A percentile compares a stretch with the other conserved stretches of the same genome.
Evolutionary conservation across 2,113 vertebrate species (phyloP).

Genomic region (Suncus etruscus): DNA sequence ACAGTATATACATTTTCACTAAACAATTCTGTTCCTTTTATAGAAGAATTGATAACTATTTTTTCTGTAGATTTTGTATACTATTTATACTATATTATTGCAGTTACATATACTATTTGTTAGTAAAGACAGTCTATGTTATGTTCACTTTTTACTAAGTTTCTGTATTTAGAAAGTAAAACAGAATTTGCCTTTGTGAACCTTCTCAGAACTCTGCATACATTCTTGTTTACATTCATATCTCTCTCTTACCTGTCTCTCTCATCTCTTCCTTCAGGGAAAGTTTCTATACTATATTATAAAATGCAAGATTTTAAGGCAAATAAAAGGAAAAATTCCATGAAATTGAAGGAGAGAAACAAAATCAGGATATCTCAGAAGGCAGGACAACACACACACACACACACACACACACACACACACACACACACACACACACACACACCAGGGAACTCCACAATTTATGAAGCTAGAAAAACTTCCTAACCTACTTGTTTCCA

Average conservation of each 20-base stretch:
- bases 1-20: slow-evolving; percentile 19
- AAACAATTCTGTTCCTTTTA: slow-evolving; percentile 37
- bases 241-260: not conserved
- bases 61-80: slow-evolving; percentile 44
- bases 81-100: too few relatives aligned
- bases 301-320: too few relatives aligned
- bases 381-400: too few relatives aligned
- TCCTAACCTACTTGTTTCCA: not conserved
- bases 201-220: not conserved
- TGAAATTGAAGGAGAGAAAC: too few relatives aligned
- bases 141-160: slow-evolving; percentile 10
- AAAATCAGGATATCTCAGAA: too few relatives aligned
- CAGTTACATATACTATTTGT: not conserved
- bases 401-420: not conserved
- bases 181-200: not conserved
- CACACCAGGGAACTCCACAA: not conserved
- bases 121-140: slow-evolving; percentile 44
- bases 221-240: slow-evolving; percentile 21
- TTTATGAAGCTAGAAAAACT: not conserved
- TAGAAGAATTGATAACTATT: not conserved
- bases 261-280: not conserved
- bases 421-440: not conserved
- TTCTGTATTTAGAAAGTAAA: slow-evolving; percentile 39
- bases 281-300: too few relatives aligned
- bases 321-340: too few relatives aligned